These are phyloP conservation scores for Pterobdella sp. DNA, from an alignment of 2,888 invertebrate genomes.

Conservation along the genomic window DNA sequence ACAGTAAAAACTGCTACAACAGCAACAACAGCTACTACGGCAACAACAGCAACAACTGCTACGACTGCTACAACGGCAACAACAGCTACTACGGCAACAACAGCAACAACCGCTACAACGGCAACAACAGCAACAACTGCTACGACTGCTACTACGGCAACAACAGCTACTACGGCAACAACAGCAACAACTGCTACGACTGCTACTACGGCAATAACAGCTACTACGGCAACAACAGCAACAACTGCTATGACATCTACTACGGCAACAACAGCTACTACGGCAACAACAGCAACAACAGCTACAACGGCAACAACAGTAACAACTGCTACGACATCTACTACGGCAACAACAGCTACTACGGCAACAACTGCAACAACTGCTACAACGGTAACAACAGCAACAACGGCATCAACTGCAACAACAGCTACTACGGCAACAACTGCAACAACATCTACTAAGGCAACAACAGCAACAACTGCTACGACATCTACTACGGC, in stretches of 20 bases:
- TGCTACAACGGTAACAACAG: not conserved
- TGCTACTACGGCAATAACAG: not conserved
- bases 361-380: not conserved
- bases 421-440: not conserved
- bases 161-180: not conserved
- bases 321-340: conserved; percentile 12
- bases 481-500: not conserved
- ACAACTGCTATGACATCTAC: not conserved
- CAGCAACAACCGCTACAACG: not conserved
- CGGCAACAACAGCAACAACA: conserved; percentile 3
- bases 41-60: not conserved
- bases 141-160: not conserved
- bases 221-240: not conserved
- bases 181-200: not conserved
- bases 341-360: conserved; percentile 14
- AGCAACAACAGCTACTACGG: not conserved
- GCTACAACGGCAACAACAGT: conserved; percentile 9
- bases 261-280: conserved; percentile 1
- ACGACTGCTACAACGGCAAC: not conserved
- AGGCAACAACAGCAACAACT: not conserved
- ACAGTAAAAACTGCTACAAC: not conserved
- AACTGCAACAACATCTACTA: conserved; percentile 4
- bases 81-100: not conserved
- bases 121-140: not conserved
- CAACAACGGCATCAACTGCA: not conserved